Conservation (phyloP, 1,140 invertebrate genomes). For the Trissolcus basalis region DNA sequence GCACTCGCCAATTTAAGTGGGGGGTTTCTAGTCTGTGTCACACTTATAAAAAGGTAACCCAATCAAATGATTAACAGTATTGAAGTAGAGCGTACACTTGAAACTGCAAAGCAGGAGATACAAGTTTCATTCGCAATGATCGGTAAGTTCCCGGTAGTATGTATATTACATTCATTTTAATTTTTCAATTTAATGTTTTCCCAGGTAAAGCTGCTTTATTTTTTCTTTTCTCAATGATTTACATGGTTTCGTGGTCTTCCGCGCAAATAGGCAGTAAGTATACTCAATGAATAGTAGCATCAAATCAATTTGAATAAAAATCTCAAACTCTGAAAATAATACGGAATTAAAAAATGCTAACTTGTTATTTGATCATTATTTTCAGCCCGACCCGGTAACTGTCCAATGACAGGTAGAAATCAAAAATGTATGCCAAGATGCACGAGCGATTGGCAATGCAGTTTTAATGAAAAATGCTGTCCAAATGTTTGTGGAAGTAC, state of each 20-base stretch:
- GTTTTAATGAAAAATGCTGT: slow-evolving; percentile 80
- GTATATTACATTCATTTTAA: background rate
- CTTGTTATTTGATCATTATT: background rate
- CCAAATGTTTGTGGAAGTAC: slow-evolving; percentile 82
- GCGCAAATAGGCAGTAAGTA: no score
- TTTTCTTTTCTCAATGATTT: no score
- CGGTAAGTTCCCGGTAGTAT: slow-evolving; percentile 1
- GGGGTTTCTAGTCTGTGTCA: slow-evolving; percentile 10
- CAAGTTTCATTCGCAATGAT: slow-evolving; percentile 6
- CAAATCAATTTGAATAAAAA: background rate
- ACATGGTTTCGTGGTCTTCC: no score
- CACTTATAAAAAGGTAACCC: slow-evolving; percentile 18
- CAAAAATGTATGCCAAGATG: slow-evolving; percentile 81
- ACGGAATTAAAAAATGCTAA: background rate
- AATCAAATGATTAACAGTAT: slow-evolving; percentile 15
- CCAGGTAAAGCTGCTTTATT: no score
- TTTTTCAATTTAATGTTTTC: background rate
- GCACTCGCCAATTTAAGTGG: background rate
- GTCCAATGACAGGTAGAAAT: slow-evolving; percentile 80
- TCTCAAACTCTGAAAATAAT: background rate
- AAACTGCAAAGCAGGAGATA: background rate
- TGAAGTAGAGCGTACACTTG: background rate
- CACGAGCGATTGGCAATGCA: slow-evolving; percentile 80
- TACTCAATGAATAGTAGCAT: no score
- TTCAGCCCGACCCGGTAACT: slow-evolving; percentile 73